A percentile compares a stretch with the other conserved stretches of the same genome.
These are phyloP conservation scores for Gymnopithys bicolor DNA, from an alignment of 2,797 vertebrate genomes.

Conservation along the genomic window DNA sequence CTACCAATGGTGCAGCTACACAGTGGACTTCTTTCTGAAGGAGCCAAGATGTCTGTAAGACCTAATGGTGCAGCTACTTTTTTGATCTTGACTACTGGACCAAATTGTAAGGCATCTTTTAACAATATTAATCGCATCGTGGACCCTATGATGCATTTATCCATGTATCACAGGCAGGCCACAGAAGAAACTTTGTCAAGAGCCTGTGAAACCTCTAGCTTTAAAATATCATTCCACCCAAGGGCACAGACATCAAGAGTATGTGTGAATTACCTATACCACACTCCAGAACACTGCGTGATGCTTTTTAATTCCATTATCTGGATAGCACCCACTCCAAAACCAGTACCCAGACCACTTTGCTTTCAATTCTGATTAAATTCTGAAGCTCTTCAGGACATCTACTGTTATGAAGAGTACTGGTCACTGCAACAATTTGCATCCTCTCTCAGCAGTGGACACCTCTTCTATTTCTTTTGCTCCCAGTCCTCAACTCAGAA, in stretches of 20 bases:
- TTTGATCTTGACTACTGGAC: neutral
- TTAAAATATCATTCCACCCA: neutral
- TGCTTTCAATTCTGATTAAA: neutral
- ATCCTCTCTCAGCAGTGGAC: neutral
- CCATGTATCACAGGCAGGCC: neutral
- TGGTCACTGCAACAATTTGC: neutral
- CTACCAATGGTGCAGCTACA: neutral
- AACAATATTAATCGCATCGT: neutral
- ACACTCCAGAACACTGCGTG: neutral
- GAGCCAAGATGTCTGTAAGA: neutral
- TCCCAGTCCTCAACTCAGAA: neutral
- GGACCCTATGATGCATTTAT: neutral
- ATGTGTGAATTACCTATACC: neutral
- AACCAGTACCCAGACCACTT: neutral
- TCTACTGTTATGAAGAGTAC: neutral
- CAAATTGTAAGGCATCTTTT: neutral
- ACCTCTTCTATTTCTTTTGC: neutral
- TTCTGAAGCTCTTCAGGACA: neutral
- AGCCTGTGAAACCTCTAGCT: neutral
- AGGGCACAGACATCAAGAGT: neutral
- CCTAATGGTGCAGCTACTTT: neutral
- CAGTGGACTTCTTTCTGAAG: neutral
- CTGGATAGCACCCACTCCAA: neutral
- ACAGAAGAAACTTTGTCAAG: neutral
- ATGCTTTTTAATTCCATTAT: neutral